Evolutionary conservation across 2,797 vertebrate species (phyloP).

Genomic region (Amazonetta brasiliensis): DNA sequence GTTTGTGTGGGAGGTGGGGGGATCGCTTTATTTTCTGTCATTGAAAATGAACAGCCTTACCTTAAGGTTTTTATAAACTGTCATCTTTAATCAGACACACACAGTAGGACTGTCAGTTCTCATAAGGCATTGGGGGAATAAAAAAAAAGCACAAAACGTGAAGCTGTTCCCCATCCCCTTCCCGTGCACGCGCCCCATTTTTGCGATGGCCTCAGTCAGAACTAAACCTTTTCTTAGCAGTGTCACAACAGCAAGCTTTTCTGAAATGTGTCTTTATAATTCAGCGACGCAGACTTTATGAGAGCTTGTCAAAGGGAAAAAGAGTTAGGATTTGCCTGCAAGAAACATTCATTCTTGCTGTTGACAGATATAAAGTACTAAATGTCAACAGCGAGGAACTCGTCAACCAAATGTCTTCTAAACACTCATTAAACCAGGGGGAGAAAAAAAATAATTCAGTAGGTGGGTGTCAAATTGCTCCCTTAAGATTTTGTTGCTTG

Average conservation of each 20-base stretch:
- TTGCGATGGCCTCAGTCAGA: neutral
- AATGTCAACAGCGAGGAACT: neutral
- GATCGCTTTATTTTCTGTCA: conserved; percentile 61
- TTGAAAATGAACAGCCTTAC: conserved; percentile 73
- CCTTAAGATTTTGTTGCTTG: neutral
- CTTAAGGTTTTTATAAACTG: conserved; percentile 76
- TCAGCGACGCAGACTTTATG: neutral
- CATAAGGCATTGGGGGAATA: neutral
- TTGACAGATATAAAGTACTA: neutral
- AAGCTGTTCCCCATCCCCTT: conserved; percentile 1
- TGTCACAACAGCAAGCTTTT: neutral
- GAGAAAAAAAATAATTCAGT: neutral
- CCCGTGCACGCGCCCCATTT: neutral
- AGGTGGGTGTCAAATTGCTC: neutral
- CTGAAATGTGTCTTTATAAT: neutral
- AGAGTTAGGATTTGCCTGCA: neutral
- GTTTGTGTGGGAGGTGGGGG: conserved; percentile 1
- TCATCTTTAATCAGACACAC: conserved; percentile 76
- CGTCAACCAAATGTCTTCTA: neutral
- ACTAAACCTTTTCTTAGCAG: neutral
- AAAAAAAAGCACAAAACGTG: neutral
- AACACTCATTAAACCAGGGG: neutral
- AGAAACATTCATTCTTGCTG: neutral
- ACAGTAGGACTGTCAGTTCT: conserved; percentile 60
- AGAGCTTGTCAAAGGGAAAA: neutral